Conservation (phyloP, 23 tunicate species). For the Trididemnum clinides region DNA sequence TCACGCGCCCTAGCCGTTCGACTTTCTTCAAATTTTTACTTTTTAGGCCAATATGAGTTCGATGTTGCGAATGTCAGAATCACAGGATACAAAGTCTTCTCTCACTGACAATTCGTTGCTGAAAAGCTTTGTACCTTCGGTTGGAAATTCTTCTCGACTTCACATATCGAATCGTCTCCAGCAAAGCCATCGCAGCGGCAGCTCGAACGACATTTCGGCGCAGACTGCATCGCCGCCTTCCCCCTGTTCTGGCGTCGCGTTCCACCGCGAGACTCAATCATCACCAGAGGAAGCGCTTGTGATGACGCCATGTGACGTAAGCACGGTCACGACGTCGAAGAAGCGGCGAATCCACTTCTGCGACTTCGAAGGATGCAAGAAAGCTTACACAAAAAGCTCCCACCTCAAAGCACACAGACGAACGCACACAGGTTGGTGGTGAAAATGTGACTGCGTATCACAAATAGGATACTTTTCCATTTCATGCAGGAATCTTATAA, state of each 20-base stretch:
- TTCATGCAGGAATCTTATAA: no score
- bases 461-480: no score
- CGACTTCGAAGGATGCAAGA: conserved; percentile 90
- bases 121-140: neutral
- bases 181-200: neutral
- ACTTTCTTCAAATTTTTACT: no score
- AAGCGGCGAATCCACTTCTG: conserved; percentile 83
- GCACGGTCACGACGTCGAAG: conserved; percentile 34
- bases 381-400: conserved; percentile 93
- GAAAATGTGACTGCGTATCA: no score
- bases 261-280: neutral
- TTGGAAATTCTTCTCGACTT: neutral
- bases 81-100: no score
- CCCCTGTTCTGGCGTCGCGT: neutral
- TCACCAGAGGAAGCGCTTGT: neutral
- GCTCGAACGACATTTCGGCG: neutral
- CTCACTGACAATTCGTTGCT: neutral
- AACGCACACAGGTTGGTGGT: conserved; percentile 85
- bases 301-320: neutral
- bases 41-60: no score
- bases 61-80: no score
- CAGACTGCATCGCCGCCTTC: neutral
- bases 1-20: no score
- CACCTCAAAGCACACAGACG: conserved; percentile 89
- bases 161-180: neutral